Evolutionary conservation across 2,113 vertebrate genomes (phyloP), one percentile per base, ranked within the genome.

Genomic region (Etheostoma spectabile): DNA sequence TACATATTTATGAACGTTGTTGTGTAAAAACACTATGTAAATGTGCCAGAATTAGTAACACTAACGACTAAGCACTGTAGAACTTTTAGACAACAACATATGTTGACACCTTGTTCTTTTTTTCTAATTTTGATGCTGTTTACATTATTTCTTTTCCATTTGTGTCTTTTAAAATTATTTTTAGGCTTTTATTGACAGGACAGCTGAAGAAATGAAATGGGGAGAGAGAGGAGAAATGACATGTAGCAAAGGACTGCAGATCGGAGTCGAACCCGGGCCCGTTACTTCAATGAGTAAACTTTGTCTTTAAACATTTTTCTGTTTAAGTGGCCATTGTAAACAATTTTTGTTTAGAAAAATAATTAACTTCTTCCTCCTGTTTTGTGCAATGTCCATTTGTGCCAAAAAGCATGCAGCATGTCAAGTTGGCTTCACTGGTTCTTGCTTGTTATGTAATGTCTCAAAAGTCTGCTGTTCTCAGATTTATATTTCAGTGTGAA

Each of bases 41-140:
- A 30, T 30, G 30, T 30, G 30, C 30, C 30, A 30, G 30, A 4
- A 30, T 30, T 30, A 30, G 30, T 30, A 30, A 30, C 30, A 30
- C 30, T 4, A 30, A 30, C 4, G 3, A 30, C 4, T 30, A 30
- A 30, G 8, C 10, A 11, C 38, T 56, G 45, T 51, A 59, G 27
- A 53, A 45, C 27, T 71, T 61, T 66, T 53, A 77, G 52, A 61
- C 22, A 56, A 14, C 42, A 59, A 48, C 74, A 82, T 33, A 82
- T 70, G 75, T 42, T 52, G 30, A n/a, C 6, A 15, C 14, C 24
- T 15, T 42, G 15, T 21, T 33, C 38, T 2, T 2, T 18, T 18
- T 65, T 70, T 45, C 42, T 46, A 64, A 24, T 64, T n/a, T 64
- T 57, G 48, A 24, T 61, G 18, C 22, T 24, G 11, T 57, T 57